Conservation (phyloP, 2,113 vertebrate species). For the Urocynchramus pylzowi region DNA sequence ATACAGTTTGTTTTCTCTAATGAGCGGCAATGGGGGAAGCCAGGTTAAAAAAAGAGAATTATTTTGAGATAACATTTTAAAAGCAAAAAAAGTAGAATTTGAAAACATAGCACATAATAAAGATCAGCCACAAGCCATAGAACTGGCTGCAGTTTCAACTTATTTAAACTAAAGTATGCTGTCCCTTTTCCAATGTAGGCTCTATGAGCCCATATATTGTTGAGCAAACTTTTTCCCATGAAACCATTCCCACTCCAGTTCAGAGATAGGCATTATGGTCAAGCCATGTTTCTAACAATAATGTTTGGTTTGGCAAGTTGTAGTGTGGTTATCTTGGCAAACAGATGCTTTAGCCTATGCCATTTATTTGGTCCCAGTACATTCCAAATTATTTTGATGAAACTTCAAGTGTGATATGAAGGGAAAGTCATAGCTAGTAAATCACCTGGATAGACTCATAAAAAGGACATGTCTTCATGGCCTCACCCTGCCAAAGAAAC, state of each 20-base stretch:
- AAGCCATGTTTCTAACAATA: background rate
- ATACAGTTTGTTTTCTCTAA: background rate
- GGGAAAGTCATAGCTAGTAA: background rate
- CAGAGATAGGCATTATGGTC: conserved; percentile 1
- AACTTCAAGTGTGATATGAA: conserved; percentile 13
- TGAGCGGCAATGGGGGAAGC: background rate
- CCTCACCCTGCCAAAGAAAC: conserved; percentile 29
- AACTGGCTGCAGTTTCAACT: background rate
- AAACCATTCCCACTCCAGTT: background rate
- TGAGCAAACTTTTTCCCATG: conserved; percentile 24
- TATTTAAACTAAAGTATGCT: background rate
- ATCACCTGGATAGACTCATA: background rate
- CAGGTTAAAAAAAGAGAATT: background rate
- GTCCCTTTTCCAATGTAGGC: background rate
- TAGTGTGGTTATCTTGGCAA: conserved; percentile 19
- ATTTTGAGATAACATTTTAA: background rate
- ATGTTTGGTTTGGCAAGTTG: conserved; percentile 36
- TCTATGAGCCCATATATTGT: background rate
- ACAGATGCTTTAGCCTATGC: background rate
- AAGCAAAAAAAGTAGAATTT: background rate
- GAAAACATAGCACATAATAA: background rate
- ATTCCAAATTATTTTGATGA: conserved; percentile 25
- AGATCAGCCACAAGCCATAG: background rate
- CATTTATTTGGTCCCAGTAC: conserved; percentile 18
- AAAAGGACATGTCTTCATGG: background rate